Conservation (phyloP, 2,113 vertebrate genomes). For the Lepisosteus oculatus region DNA sequence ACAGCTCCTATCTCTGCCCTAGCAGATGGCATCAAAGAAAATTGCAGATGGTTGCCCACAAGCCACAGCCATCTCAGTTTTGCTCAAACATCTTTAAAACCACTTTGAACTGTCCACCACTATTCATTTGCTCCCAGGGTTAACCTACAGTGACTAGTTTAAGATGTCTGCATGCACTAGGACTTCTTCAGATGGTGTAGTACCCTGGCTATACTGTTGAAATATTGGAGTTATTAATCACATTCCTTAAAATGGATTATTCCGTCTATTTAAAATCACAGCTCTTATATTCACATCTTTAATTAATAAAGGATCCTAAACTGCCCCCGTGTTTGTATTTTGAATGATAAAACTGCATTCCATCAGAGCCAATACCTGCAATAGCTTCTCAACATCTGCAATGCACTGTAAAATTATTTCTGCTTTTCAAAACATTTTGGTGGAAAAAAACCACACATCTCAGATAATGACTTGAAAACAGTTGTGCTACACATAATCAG, state of each 20-base stretch:
- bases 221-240: background rate
- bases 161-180: background rate
- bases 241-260: background rate
- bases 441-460: too few species aligned
- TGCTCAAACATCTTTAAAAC: conserved; percentile 24
- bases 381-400: too few species aligned
- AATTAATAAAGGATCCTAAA: too few species aligned
- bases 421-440: too few species aligned
- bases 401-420: too few species aligned
- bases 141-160: background rate
- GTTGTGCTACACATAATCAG: too few species aligned
- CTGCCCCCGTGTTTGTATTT: too few species aligned
- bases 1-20: conserved; percentile 30
- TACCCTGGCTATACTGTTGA: conserved; percentile 5
- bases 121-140: background rate
- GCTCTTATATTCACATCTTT: too few species aligned
- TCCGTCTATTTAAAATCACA: too few species aligned
- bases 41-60: conserved; percentile 41
- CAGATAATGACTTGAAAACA: too few species aligned
- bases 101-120: conserved; percentile 13
- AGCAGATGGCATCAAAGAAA: conserved; percentile 50
- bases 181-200: background rate
- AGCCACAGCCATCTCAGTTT: conserved; percentile 16
- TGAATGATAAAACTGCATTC: too few species aligned
- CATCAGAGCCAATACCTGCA: too few species aligned